Base-by-base conservation (phyloP, 2,113 vertebrate genomes). In the Callipepla squamata region DNA sequence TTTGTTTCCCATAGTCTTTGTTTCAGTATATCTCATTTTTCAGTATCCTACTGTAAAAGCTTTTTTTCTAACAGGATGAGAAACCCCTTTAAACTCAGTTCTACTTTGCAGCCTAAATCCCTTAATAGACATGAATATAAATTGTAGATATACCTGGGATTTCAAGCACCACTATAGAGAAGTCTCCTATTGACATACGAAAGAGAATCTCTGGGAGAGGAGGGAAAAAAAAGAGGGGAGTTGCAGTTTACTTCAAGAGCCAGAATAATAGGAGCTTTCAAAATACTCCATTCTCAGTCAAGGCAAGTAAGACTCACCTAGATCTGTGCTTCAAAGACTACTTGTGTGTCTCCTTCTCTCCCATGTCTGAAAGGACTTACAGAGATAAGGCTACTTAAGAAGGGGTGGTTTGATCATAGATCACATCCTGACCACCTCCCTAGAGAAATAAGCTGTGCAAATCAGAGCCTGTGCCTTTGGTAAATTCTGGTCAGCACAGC, bases 151-250 rank as follows among this genome's bases (percentile, higher is more conserved):
- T 76, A 87, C n/a, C 75, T 89, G 58, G 50, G 59, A 87, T 94
- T 91, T 95, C 58, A 86, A 92, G 87, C 51, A 51, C 45, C 82
- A 73, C 53, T 85, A 45, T 34, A 40, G 40, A 87, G 55, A 91
- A 89, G 92, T 61, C 70, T 92, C 38, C 65, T 85, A 13, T 82
- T 91, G 87, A 92, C 50, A 89, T 10, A 66, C 45, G 67, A 84
- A 89, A 95, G 58, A 79, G 30, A 82, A 94, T 38, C 26, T 68
- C 30, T 38, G 7, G 45, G 25, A 21, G 30, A 15, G 9, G 22
- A 74, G 28, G 69, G 25, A 55, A 51, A 6, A 23, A 61, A 62
- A 17, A 18, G 16, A 80, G 28, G 9, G 25, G 9, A 12, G 32
- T 84, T 91, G 10, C n/a, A 53, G 32, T 30, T 82, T 81, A 69